Evolutionary conservation across 2,888 invertebrate species (phyloP).

Genomic region (Polietes domitor): DNA sequence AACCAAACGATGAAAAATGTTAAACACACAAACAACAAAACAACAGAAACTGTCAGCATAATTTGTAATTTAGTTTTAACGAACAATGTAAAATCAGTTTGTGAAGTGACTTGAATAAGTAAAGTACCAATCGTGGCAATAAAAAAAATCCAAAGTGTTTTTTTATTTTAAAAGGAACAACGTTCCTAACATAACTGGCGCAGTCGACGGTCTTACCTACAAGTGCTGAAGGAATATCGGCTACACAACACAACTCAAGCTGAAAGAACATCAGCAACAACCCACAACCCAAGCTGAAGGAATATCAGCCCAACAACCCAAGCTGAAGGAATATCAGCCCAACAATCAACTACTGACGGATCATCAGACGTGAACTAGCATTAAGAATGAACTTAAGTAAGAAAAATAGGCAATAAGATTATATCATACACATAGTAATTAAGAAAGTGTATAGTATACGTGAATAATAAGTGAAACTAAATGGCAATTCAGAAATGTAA

Average conservation of each 20-base stretch:
- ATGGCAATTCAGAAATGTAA: background rate
- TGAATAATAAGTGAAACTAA: background rate
- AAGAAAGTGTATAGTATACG: background rate
- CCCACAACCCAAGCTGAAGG: no score
- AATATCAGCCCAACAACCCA: background rate
- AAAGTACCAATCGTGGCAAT: no score
- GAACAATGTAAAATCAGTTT: no score
- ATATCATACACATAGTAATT: no score
- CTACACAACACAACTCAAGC: background rate
- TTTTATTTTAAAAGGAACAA: no score
- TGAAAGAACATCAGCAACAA: background rate
- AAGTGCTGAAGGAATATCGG: background rate
- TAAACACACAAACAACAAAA: no score
- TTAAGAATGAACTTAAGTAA: background rate
- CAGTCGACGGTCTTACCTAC: background rate
- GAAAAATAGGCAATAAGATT: background rate
- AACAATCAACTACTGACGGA: background rate
- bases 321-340: background rate
- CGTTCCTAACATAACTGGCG: background rate
- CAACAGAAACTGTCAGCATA: no score
- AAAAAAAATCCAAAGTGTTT: no score
- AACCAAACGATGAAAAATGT: no score
- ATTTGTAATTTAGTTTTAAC: no score
- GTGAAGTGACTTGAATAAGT: no score
- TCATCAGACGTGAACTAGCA: background rate